Percentiles rank a stretch among this genome's conserved stretches.
These are phyloP conservation scores for Carcinoscorpius rotundicauda DNA, from an alignment of 1,140 invertebrate genomes.

Conservation along the genomic window DNA sequence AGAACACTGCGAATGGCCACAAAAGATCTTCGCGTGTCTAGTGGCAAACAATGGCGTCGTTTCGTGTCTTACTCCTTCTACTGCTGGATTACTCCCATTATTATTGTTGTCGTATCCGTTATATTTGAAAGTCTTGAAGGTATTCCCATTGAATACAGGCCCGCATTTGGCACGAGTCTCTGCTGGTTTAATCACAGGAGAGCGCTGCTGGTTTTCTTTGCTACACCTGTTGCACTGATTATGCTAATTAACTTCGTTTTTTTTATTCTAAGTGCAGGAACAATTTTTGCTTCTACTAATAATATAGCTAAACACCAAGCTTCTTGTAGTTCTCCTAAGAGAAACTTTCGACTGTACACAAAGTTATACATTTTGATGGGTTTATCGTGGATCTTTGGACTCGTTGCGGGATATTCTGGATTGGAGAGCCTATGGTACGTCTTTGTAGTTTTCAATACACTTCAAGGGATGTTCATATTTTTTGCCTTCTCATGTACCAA, in stretches of 20 bases:
- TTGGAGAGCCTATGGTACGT: slow-evolving; percentile 35
- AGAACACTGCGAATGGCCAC: slow-evolving; percentile 40
- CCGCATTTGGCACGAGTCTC: slow-evolving; percentile 34
- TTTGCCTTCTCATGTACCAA: slow-evolving; percentile 40
- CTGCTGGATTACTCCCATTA: slow-evolving; percentile 40
- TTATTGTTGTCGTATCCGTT: slow-evolving; percentile 37
- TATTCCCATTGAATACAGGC: slow-evolving; percentile 31
- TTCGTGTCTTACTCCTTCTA: slow-evolving; percentile 42
- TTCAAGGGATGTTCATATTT: slow-evolving; percentile 47
- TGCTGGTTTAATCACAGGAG: slow-evolving; percentile 44
- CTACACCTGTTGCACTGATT: slow-evolving; percentile 37
- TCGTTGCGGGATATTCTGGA: slow-evolving; percentile 31
- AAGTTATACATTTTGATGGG: slow-evolving; percentile 38
- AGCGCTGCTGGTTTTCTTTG: slow-evolving; percentile 42
- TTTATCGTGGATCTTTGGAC: slow-evolving; percentile 40
- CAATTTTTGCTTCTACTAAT: slow-evolving; percentile 36
- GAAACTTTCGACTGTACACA: slow-evolving; percentile 43
- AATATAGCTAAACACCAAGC: slow-evolving; percentile 20
- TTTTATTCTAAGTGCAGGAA: slow-evolving; percentile 38
- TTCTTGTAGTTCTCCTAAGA: slow-evolving; percentile 22
- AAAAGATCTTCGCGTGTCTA: slow-evolving; percentile 35
- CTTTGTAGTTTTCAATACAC: slow-evolving; percentile 43
- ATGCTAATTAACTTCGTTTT: slow-evolving; percentile 40
- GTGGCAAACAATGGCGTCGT: slow-evolving; percentile 31
- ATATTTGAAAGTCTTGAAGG: slow-evolving; percentile 36